Base-by-base conservation (phyloP, 2,797 vertebrate genomes). In the Macropodus opercularis region DNA sequence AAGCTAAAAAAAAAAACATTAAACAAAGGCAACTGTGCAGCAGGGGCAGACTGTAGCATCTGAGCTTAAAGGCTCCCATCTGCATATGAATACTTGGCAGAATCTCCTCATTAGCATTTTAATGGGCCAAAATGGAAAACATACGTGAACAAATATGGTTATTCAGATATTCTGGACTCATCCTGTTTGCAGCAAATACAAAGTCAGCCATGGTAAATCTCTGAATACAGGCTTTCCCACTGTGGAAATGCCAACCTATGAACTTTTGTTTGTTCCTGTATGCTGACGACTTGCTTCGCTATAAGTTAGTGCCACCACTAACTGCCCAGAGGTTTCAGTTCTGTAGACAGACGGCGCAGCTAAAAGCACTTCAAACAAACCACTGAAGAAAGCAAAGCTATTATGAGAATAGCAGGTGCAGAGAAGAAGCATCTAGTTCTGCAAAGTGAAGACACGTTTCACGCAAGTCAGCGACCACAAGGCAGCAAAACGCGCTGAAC, bases 81-180 rank as follows among this genome's bases (percentile, higher is more conserved):
- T 86, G 63, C 77, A 77, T 89, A 73, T 84, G 77, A 88, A 83
- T 84, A 57, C 71, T 27, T 56, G 57, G 44, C 69, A 43, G 75
- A 61, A 75, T 69, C 68, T 15, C 31, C 52, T 60, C 35, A 85
- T 85, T 84, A 86, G 69, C 80, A 85, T 84, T 77, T 78, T 75
- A 77, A 79, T 72, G 27, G 60, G 5, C 50, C 57, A 56, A 78
- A 80, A 78, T 49, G n/a, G 43, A 75, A 75, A 71, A 72, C 71
- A 70, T 62, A 68, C 69, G 72, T 72, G 76, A 78, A 77, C 42
- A 82, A 83, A 73, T 50, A 34, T 70, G 65, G 40, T 74, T 74
- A 51, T 53, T 75, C 55, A 75, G 19, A 61, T 29, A 73, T 51
- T 26, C 17, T 32, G 39, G 59, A 69, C 47, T 67, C 82, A 77